Percentiles rank a stretch among this genome's conserved stretches.
These are phyloP conservation scores for Plecturocebus donacophilus DNA, from an alignment of 2,113 vertebrate genomes.

Conservation along the genomic window DNA sequence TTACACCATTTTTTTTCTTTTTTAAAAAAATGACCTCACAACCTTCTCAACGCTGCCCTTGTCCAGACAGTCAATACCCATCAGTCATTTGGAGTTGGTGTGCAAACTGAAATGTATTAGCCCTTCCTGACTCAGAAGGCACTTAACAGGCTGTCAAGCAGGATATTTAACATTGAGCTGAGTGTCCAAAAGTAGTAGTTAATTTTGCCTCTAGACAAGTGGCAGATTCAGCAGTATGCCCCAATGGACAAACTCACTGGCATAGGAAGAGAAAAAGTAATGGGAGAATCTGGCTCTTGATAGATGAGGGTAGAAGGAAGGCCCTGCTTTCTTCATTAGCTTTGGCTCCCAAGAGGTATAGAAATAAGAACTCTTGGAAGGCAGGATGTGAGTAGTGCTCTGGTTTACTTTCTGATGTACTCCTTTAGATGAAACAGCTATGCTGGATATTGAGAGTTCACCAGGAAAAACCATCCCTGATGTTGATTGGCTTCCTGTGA, in stretches of 20 bases:
- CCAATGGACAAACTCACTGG: background rate
- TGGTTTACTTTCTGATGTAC: background rate
- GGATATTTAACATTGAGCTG: slow-evolving; percentile 49
- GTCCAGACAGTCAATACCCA: background rate
- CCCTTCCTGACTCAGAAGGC: background rate
- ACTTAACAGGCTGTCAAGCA: slow-evolving; percentile 34
- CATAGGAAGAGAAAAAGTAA: background rate
- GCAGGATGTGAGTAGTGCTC: background rate
- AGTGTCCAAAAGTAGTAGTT: slow-evolving; percentile 47
- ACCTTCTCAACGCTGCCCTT: background rate
- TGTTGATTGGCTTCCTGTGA: background rate
- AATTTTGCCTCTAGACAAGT: slow-evolving; percentile 45
- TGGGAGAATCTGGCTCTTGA: background rate
- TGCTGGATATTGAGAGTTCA: background rate
- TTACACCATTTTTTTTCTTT: background rate
- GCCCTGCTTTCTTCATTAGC: background rate
- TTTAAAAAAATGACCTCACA: background rate
- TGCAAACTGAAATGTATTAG: background rate
- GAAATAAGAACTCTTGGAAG: background rate
- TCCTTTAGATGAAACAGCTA: background rate
- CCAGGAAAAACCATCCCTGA: background rate
- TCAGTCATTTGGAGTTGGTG: slow-evolving; percentile 1
- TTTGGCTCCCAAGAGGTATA: background rate
- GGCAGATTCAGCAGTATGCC: background rate
- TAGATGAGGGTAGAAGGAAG: background rate